Evolutionary conservation across 2,888 invertebrate species (phyloP).

Genomic region (Polydrusus pterygomalis): DNA sequence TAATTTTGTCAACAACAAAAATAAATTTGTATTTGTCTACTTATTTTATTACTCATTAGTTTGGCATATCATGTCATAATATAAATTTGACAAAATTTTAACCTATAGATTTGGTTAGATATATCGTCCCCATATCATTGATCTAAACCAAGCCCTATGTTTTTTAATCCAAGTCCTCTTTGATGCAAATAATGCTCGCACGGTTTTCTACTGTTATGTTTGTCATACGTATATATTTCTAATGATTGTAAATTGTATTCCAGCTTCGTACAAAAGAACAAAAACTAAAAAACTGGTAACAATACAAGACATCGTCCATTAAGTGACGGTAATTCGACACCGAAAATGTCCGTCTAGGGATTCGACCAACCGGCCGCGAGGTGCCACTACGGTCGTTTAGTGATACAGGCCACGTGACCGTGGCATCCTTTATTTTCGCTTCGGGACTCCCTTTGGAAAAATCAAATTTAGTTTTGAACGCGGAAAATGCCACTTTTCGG

Average conservation of each 20-base stretch:
- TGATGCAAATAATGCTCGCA: no score
- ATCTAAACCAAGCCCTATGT: no score
- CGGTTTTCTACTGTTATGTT: no score
- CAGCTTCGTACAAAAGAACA: constrained; percentile 11
- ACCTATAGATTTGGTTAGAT: no score
- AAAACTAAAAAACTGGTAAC: constrained; percentile 28
- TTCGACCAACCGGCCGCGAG: constrained; percentile 59
- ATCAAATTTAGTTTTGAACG: constrained; percentile 65
- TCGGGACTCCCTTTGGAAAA: constrained; percentile 64
- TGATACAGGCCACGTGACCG: constrained; percentile 67
- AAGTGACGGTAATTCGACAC: constrained; percentile 72
- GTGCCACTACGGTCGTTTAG: constrained; percentile 62
- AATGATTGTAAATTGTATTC: constrained; percentile 5
- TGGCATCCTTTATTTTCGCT: constrained; percentile 67
- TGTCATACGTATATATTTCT: constrained; percentile 12
- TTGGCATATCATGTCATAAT: no score
- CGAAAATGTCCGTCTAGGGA: constrained; percentile 67
- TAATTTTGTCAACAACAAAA: no score
- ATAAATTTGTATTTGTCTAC: no score
- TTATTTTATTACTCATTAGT: no score
- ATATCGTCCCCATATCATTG: no score
- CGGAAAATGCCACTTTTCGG: constrained; percentile 59
- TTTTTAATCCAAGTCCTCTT: no score
- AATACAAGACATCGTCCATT: constrained; percentile 68
- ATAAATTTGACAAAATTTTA: no score